Evolutionary conservation across 2,888 invertebrate genomes (phyloP).

Genomic region (Melanophora roralis): DNA sequence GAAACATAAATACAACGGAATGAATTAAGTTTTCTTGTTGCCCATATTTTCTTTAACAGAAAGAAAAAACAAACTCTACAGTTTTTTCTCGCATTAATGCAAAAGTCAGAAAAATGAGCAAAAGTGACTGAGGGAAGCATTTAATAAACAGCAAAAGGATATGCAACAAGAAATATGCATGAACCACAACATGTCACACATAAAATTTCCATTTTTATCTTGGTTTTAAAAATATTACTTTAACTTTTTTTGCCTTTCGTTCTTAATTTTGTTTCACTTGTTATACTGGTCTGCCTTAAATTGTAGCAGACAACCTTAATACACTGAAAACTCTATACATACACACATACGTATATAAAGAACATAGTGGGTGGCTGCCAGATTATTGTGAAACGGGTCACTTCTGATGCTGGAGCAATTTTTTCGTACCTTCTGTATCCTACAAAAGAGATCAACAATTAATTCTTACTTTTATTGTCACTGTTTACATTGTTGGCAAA

Average conservation of each 20-base stretch:
- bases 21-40: slow-evolving; percentile 47
- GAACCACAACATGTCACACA: slow-evolving; percentile 63
- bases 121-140: too few relatives aligned
- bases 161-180: slow-evolving; percentile 39
- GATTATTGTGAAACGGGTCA: not conserved
- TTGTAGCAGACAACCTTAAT: too few relatives aligned
- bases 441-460: slow-evolving; percentile 58
- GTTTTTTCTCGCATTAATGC: not conserved
- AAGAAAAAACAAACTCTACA: slow-evolving; percentile 20
- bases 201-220: slow-evolving; percentile 72
- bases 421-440: slow-evolving; percentile 16
- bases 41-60: slow-evolving; percentile 29
- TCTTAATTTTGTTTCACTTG: not conserved
- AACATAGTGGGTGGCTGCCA: too few relatives aligned
- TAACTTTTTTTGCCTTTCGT: not conserved
- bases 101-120: slow-evolving; percentile 22
- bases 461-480: slow-evolving; percentile 52
- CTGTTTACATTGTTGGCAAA: not conserved
- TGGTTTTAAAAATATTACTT: slow-evolving; percentile 5
- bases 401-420: not conserved
- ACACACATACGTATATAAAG: too few relatives aligned
- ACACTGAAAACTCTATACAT: too few relatives aligned
- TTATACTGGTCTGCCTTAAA: not conserved
- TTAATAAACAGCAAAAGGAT: slow-evolving; percentile 6
- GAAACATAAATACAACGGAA: slow-evolving; percentile 11